These are phyloP conservation scores for Paralichthys olivaceus DNA, from an alignment of 2,113 vertebrate genomes.

Conservation along the genomic window DNA sequence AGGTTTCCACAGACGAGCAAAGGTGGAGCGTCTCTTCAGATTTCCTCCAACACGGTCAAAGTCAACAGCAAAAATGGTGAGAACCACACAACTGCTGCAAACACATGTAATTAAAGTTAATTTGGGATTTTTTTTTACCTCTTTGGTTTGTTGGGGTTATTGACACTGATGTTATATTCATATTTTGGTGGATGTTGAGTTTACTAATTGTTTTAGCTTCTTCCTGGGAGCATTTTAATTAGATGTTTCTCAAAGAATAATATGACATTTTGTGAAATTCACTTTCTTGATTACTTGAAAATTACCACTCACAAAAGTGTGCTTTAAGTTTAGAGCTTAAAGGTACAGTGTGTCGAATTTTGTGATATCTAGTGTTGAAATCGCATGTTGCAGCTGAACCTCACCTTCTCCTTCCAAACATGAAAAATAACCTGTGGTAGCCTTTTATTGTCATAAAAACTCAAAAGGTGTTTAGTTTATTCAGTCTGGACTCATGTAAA, in stretches of 20 bases:
- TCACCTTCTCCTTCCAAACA: no score
- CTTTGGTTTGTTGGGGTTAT: background rate
- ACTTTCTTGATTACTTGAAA: no score
- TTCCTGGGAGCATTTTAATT: background rate
- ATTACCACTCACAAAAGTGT: no score
- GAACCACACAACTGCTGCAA: slow-evolving; percentile 35
- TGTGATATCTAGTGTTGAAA: no score
- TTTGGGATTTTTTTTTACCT: background rate
- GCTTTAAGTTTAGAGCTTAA: no score
- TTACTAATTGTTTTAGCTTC: background rate
- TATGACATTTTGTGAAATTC: background rate
- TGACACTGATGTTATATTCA: background rate
- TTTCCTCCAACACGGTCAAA: slow-evolving; percentile 96
- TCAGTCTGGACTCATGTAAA: no score
- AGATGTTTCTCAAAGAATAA: background rate
- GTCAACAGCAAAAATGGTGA: slow-evolving; percentile 98
- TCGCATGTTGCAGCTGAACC: no score
- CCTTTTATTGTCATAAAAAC: no score
- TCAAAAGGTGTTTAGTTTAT: no score
- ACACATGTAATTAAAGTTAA: background rate
- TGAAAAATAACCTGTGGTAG: no score
- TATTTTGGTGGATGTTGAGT: background rate
- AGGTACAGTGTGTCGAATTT: no score
- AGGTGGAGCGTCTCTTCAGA: slow-evolving; percentile 91
- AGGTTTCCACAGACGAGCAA: slow-evolving; percentile 94